phyloP scores from a whole-genome alignment of 2,888 invertebrate species.

The Monoplex corrugatus region DNA sequence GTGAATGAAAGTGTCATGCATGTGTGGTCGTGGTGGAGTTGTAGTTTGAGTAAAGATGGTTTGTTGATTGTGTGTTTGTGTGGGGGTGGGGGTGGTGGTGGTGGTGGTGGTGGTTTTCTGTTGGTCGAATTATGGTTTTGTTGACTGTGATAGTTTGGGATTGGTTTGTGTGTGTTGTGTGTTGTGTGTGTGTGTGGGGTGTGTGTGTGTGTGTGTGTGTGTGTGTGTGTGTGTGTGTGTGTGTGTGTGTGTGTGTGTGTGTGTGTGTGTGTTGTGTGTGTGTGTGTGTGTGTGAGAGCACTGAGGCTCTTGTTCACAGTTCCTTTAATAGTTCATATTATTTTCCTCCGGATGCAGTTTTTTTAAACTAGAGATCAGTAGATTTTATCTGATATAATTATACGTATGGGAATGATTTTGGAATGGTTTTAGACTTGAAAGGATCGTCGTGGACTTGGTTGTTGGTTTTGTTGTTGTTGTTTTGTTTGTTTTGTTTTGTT shows the following conservation, averaged over 20 bases:
- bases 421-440: too few relatives aligned
- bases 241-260: conserved; percentile 4
- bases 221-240: conserved; percentile 25
- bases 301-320: background rate
- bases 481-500: background rate
- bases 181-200: conserved; percentile 3
- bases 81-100: background rate
- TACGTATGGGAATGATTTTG: too few relatives aligned
- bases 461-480: background rate
- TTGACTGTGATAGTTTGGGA: too few relatives aligned
- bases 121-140: too few relatives aligned
- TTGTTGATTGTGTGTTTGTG: conserved; percentile 8
- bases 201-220: background rate
- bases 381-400: too few relatives aligned
- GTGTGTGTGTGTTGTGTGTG: background rate
- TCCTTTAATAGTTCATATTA: background rate
- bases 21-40: too few relatives aligned
- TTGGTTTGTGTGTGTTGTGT: conserved; percentile 2
- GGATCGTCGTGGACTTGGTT: too few relatives aligned
- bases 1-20: too few relatives aligned
- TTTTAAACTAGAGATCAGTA: background rate
- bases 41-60: background rate
- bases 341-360: background rate
- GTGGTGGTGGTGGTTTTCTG: too few relatives aligned
- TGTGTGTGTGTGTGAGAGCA: background rate